Base-by-base conservation (phyloP, 2,797 vertebrate species). In the Notolepis coatsorum region DNA sequence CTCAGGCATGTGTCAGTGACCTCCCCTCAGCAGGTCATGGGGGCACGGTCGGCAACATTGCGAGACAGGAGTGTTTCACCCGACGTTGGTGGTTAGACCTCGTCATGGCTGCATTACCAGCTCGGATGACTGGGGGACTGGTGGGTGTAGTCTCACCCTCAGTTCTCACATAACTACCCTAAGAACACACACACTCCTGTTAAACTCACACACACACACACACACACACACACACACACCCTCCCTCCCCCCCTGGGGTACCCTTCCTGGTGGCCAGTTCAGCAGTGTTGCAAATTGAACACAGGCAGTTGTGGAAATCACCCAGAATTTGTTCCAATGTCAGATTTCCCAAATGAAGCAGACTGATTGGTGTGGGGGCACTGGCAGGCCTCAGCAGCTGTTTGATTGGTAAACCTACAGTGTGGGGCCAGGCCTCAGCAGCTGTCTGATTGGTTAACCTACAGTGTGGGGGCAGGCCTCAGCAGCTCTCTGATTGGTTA, bases 21-120 rank as follows among this genome's bases (percentile, higher is more conserved):
- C 25, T 47, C 39, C 7, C 30, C 57, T 53, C 2, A 31, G 35
- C 1, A 18, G 66, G 71, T 68, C 67, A 78, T 42, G n/a, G 43
- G 28, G 60, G 68, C 23, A 42, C 53, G n/a, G 81, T 82, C 75
- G 74, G 75, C 61, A 84, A 82, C 79, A 67, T 62, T 66, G n/a
- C 37, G 49, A 72, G 60, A 60, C 61, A 61, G 45, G 57, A 63
- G n/a, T 55, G 64, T 73, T 54, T 73, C 49, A 65, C 43, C 8
- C 69, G 59, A 47, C 30, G 35, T 41, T 68, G 48, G 46, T 41
- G 53, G 55, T 33, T 54, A 49, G 47, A 53, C 58, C 50, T 69
- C 57, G 27, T 39, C 42, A 8, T 55, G 30, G 27, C 72, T 60
- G 42, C 65, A 54, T 59, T 56, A 53, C 53, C 54, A 27, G 75